Evolutionary conservation across 2,113 vertebrate species (phyloP).

Genomic region (Mesoclemmys tuberculata): DNA sequence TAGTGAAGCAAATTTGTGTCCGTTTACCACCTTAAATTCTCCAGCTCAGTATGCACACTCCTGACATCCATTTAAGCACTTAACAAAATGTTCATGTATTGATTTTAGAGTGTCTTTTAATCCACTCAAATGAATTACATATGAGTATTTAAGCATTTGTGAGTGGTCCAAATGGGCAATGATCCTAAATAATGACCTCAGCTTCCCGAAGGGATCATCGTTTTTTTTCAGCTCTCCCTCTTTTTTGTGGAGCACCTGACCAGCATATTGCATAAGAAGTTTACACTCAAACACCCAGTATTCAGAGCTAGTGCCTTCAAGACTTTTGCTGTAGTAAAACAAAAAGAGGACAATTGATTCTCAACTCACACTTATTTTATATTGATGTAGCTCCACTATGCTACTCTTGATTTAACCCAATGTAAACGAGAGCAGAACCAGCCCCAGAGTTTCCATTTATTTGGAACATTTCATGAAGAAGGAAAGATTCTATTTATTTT

Average conservation of each 20-base stretch:
- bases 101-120: constrained; percentile 55
- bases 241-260: background rate
- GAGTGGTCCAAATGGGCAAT: constrained; percentile 47
- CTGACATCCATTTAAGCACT: constrained; percentile 58
- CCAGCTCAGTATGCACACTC: constrained; percentile 9
- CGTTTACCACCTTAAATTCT: constrained; percentile 27
- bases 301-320: background rate
- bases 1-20: constrained; percentile 4
- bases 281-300: background rate
- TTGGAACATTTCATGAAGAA: background rate
- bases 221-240: background rate
- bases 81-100: constrained; percentile 44
- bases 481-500: background rate
- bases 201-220: background rate
- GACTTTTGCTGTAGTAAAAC: background rate
- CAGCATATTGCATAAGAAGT: background rate
- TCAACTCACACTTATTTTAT: background rate
- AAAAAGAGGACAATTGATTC: background rate
- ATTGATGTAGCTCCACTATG: background rate
- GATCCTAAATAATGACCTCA: constrained; percentile 36
- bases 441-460: background rate
- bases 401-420: background rate
- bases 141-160: constrained; percentile 1
- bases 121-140: constrained; percentile 41
- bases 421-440: background rate